phyloP scores from a whole-genome alignment of 2,888 invertebrate species.

The Rhaphigaster nebulosa region DNA sequence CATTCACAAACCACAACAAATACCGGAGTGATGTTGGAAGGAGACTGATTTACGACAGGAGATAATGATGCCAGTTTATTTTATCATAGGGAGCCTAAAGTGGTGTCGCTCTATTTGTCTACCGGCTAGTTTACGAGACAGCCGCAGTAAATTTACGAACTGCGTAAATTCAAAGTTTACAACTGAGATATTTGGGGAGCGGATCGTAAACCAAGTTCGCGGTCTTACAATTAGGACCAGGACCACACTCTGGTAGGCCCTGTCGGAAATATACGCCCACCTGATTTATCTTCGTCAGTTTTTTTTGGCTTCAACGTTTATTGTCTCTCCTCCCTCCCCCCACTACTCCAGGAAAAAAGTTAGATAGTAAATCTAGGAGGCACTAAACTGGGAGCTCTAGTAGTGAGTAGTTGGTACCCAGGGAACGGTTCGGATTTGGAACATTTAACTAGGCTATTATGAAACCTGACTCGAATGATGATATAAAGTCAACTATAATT shows the following conservation, averaged over 20 bases:
- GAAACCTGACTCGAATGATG: not conserved
- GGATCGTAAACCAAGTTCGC: slow-evolving; percentile 30
- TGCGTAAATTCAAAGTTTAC: slow-evolving; percentile 33
- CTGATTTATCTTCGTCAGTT: slow-evolving; percentile 31
- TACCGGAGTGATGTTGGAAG: not conserved
- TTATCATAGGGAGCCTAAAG: slow-evolving; percentile 5
- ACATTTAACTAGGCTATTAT: not conserved
- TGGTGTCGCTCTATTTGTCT: slow-evolving; percentile 42
- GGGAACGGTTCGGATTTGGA: not conserved
- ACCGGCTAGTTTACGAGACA: slow-evolving; percentile 25
- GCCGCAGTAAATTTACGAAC: not conserved
- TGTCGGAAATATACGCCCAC: slow-evolving; percentile 37
- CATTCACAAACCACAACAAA: not conserved
- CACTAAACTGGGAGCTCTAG: not conserved
- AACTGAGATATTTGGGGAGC: slow-evolving; percentile 26
- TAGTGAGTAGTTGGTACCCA: not conserved
- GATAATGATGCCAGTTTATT: slow-evolving; percentile 44
- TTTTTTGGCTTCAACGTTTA: slow-evolving; percentile 10
- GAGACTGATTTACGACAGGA: not conserved
- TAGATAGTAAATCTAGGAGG: not conserved
- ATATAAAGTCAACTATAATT: not conserved
- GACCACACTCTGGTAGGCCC: not conserved
- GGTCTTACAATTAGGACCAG: slow-evolving; percentile 10
- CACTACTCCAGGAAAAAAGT: not conserved
- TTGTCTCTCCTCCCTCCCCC: not conserved